A percentile compares a stretch with the other conserved stretches of the same genome.
These are phyloP conservation scores for Eurosta solidaginis DNA, from an alignment of 1,140 invertebrate species.

Conservation along the genomic window DNA sequence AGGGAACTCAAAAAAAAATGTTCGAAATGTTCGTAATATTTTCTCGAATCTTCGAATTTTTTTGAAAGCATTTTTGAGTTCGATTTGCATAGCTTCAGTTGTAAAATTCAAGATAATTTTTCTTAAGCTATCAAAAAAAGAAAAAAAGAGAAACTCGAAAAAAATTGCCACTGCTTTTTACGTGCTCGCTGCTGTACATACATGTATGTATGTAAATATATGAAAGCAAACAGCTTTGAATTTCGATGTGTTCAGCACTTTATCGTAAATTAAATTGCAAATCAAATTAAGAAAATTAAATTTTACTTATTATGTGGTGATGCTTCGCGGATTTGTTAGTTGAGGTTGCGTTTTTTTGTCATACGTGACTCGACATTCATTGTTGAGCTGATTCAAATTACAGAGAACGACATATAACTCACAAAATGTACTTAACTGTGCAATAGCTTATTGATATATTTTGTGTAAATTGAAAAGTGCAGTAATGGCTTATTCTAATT, in stretches of 20 bases:
- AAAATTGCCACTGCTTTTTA: conserved; percentile 10
- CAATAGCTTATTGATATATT: conserved; percentile 2
- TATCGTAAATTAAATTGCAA: conserved; percentile 21
- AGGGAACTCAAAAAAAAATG: too few species aligned
- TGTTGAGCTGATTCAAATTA: neutral
- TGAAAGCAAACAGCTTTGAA: neutral
- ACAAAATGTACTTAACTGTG: neutral
- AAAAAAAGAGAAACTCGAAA: too few species aligned
- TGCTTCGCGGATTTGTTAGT: conserved; percentile 14
- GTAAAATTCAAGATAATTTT: too few species aligned
- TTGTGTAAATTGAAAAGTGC: neutral
- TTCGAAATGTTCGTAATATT: too few species aligned
- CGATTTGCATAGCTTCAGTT: too few species aligned
- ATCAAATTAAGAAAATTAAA: conserved; percentile 17
- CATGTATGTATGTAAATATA: neutral
- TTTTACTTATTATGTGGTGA: conserved; percentile 11
- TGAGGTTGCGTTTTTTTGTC: neutral
- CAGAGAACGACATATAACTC: neutral
- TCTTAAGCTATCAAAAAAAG: too few species aligned
- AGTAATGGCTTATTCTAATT: neutral
- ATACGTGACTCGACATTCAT: neutral
- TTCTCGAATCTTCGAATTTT: too few species aligned
- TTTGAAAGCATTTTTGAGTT: too few species aligned
- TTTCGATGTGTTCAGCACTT: neutral
- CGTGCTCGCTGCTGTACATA: neutral